Percentiles rank a stretch among this genome's conserved stretches.
Conservation (phyloP, 2,797 vertebrate species). For the Sciurus vulgaris region DNA sequence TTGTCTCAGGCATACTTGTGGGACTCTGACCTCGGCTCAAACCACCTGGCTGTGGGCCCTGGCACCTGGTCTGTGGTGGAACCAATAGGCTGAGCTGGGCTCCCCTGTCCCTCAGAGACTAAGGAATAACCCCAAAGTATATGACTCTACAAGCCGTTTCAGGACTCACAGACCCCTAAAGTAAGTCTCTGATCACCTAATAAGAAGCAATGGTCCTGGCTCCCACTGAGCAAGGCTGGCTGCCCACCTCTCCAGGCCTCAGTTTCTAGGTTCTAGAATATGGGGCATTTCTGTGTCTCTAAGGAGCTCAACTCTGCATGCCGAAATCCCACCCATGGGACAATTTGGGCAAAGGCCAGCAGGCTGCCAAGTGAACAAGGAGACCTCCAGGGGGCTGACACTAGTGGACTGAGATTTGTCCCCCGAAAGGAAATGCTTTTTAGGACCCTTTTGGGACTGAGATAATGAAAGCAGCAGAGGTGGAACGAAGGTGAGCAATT, state of each 20-base stretch:
- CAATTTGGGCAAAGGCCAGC: not conserved
- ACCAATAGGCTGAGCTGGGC: not conserved
- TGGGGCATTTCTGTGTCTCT: not conserved
- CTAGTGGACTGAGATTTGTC: not conserved
- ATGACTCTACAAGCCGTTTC: not conserved
- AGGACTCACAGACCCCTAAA: not conserved
- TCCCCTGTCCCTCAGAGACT: not conserved
- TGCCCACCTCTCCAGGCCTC: not conserved
- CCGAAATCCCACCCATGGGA: not conserved
- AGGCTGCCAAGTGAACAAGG: not conserved
- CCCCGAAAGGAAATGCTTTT: not conserved
- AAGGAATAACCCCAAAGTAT: not conserved
- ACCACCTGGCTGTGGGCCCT: not conserved
- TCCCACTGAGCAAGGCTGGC: not conserved
- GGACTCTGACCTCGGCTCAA: not conserved
- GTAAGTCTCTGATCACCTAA: not conserved
- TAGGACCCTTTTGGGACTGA: not conserved
- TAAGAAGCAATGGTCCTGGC: not conserved
- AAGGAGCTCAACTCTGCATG: not conserved
- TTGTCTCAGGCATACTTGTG: not conserved
- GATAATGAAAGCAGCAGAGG: not conserved
- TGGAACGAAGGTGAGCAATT: not conserved
- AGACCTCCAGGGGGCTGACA: not conserved
- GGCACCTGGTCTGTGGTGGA: not conserved
- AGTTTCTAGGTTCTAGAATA: not conserved